A percentile compares a stretch with the other conserved stretches of the same genome.
Conservation (phyloP, 1,140 invertebrate species). For the Drosophila insularis region DNA sequence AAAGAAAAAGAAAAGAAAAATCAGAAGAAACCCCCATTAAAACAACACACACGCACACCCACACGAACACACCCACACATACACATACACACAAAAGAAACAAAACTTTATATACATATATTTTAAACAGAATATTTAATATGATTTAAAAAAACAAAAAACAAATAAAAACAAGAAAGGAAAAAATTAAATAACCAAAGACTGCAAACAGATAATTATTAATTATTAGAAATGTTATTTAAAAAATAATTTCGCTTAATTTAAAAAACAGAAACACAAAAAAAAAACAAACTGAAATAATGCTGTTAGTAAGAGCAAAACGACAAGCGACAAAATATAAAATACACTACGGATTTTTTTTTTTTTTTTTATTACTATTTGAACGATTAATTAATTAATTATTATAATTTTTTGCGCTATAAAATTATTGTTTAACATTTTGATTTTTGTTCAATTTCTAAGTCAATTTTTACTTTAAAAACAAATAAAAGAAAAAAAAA, state of each 20-base stretch:
- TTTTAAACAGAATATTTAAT: conserved; percentile 47
- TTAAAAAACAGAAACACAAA: conserved; percentile 43
- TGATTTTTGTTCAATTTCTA: conserved; percentile 68
- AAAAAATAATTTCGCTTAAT: conserved; percentile 80
- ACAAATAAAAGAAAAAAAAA: conserved; percentile 42
- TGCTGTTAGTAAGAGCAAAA: conserved; percentile 17
- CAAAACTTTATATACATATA: conserved; percentile 10
- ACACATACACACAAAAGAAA: conserved; percentile 42
- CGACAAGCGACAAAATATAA: conserved; percentile 1
- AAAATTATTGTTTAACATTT: conserved; percentile 23
- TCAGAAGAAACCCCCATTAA: background rate
- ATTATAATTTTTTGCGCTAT: conserved; percentile 10
- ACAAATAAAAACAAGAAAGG: conserved; percentile 41
- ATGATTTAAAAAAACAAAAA: conserved; percentile 47
- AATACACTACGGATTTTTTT: conserved; percentile 32
- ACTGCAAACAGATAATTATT: conserved; percentile 83
- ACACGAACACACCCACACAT: conserved; percentile 40
- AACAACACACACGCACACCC: background rate
- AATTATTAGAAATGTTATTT: conserved; percentile 83
- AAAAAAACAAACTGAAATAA: conserved; percentile 24
- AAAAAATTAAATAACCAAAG: conserved; percentile 83
- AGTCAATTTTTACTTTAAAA: conserved; percentile 63
- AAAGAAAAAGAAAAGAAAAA: background rate
- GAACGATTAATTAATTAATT: conserved; percentile 22
- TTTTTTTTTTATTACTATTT: conserved; percentile 50